phyloP scores from a whole-genome alignment of 2,888 invertebrate genomes.

The Hymenopus coronatus region DNA sequence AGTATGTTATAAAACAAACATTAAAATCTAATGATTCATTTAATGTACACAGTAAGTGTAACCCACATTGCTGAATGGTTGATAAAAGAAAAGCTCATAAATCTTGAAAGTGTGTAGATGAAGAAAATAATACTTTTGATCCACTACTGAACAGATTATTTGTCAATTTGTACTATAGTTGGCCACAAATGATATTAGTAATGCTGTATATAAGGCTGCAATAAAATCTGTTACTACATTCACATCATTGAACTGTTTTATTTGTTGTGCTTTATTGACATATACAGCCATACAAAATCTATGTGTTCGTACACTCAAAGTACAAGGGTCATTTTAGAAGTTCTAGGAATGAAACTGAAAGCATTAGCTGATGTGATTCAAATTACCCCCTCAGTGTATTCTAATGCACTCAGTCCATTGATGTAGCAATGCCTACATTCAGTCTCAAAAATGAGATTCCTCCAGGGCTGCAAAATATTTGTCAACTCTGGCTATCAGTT shows the following conservation, averaged over 20 bases:
- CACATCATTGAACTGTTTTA: not conserved
- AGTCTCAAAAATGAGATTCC: too few species aligned
- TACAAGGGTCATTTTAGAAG: too few species aligned
- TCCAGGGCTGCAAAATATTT: too few species aligned
- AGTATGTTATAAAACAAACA: constrained; percentile 17
- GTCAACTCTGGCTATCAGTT: too few species aligned
- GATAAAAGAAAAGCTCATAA: not conserved
- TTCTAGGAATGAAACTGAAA: too few species aligned
- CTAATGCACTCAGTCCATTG: too few species aligned
- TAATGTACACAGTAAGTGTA: constrained; percentile 22
- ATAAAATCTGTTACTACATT: constrained; percentile 34
- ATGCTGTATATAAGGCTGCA: constrained; percentile 29
- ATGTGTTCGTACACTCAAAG: too few species aligned
- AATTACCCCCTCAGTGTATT: too few species aligned
- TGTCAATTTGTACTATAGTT: constrained; percentile 13
- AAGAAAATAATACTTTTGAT: constrained; percentile 12
- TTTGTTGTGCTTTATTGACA: not conserved
- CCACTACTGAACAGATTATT: constrained; percentile 20
- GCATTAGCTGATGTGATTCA: too few species aligned
- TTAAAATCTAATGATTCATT: constrained; percentile 13
- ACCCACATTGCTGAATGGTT: not conserved
- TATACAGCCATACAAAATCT: too few species aligned
- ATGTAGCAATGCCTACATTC: too few species aligned
- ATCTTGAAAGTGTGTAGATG: not conserved
- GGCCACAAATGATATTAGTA: constrained; percentile 10